Evolutionary conservation across 23 tunicate species (phyloP).

Genomic region (Halocynthia aurantium): DNA sequence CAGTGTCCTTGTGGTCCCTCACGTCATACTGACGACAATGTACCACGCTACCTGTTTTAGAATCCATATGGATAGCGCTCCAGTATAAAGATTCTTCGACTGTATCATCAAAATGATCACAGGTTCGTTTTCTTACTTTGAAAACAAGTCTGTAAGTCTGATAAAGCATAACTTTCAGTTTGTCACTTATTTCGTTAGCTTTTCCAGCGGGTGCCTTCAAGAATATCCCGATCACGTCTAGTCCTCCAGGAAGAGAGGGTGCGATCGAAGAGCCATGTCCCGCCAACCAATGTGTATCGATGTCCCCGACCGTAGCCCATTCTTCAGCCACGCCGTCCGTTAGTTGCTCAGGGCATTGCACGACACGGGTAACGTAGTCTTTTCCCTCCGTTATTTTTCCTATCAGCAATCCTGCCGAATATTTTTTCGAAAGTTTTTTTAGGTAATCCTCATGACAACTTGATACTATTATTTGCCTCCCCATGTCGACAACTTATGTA

Average conservation of each 20-base stretch:
- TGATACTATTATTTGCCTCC: not conserved
- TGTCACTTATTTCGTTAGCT: not conserved
- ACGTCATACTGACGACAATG: constrained; percentile 10
- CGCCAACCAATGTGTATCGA: not conserved
- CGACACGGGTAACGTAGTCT: not conserved
- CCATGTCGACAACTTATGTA: not conserved
- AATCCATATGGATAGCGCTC: constrained; percentile 3
- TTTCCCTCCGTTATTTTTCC: not conserved
- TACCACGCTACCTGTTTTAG: not conserved
- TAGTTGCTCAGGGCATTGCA: not conserved
- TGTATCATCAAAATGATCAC: not conserved
- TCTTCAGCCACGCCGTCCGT: not conserved
- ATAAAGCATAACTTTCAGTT: not conserved
- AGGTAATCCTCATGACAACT: not conserved
- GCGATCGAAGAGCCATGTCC: not conserved
- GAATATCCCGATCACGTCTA: not conserved
- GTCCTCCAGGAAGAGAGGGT: not conserved
- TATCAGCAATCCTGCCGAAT: not conserved
- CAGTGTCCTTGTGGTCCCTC: constrained; percentile 1
- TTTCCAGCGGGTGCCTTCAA: not conserved
- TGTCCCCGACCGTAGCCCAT: not conserved
- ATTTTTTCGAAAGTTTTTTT: not conserved
- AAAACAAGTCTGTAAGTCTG: constrained; percentile 1
- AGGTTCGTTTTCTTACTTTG: not conserved
- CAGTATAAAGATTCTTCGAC: constrained; percentile 2